phyloP scores from a whole-genome alignment of 2,888 invertebrate species.

The Strigamia transsilvanica region DNA sequence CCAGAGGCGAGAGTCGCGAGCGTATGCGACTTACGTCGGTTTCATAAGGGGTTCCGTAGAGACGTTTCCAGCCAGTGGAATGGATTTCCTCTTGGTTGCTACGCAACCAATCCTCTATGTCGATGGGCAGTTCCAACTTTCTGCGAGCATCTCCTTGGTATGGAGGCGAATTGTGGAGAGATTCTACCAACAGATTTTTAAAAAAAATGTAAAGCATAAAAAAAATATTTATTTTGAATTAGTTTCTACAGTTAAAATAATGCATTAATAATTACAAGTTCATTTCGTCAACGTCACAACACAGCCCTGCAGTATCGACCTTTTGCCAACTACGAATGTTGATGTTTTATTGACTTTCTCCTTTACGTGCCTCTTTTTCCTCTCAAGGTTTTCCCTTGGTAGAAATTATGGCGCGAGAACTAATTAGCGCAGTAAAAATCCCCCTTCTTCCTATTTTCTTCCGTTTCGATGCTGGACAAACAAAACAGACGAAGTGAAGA shows the following conservation, averaged over 20 bases:
- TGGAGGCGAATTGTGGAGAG: background rate
- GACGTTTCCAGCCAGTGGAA: conserved; percentile 37
- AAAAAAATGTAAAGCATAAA: too few species aligned
- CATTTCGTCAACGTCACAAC: background rate
- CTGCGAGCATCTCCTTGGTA: conserved; percentile 18
- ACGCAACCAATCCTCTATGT: conserved; percentile 40
- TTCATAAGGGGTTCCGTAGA: conserved; percentile 51
- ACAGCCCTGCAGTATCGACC: background rate
- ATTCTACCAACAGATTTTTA: background rate
- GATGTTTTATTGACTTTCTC: conserved; percentile 24
- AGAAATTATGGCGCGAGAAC: conserved; percentile 20
- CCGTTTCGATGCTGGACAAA: conserved; percentile 20
- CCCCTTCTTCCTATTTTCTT: conserved; percentile 3
- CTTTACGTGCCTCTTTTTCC: background rate
- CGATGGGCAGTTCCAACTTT: conserved; percentile 51
- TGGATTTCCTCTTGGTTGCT: conserved; percentile 51
- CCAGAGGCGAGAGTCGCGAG: background rate
- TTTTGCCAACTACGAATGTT: background rate
- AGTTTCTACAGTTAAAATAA: background rate
- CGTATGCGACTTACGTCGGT: conserved; percentile 50
- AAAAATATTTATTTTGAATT: too few species aligned
- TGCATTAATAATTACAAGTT: background rate
- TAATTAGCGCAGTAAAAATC: conserved; percentile 37
- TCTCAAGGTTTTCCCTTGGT: conserved; percentile 23
- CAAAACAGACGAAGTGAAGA: conserved; percentile 30